These are phyloP conservation scores for Drosophila mauritiana DNA, from an alignment of 1,140 invertebrate species.

Conservation along the genomic window DNA sequence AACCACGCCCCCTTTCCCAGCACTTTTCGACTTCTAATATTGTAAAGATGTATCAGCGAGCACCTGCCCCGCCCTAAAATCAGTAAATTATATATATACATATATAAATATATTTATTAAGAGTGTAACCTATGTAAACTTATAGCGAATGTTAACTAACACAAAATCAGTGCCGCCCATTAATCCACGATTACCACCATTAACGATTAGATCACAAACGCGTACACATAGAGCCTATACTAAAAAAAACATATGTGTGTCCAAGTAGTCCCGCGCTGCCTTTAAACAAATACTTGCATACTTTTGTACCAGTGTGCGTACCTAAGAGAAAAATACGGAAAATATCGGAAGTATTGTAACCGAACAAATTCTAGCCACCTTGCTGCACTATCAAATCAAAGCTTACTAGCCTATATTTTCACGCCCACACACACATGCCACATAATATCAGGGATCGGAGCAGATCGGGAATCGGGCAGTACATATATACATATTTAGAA, in stretches of 20 bases:
- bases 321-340: slow-evolving; percentile 53
- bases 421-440: slow-evolving; percentile 5
- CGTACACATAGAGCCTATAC: slow-evolving; percentile 46
- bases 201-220: slow-evolving; percentile 67
- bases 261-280: slow-evolving; percentile 77
- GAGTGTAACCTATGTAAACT: slow-evolving; percentile 53
- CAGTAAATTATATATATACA: slow-evolving; percentile 30
- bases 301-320: slow-evolving; percentile 79
- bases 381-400: slow-evolving; percentile 55
- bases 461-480: slow-evolving; percentile 1
- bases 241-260: slow-evolving; percentile 55
- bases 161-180: slow-evolving; percentile 82
- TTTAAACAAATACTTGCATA: slow-evolving; percentile 74
- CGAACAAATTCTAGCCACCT: slow-evolving; percentile 44
- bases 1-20: not conserved
- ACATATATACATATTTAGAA: not conserved
- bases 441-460: slow-evolving; percentile 14
- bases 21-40: slow-evolving; percentile 36
- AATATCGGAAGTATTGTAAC: slow-evolving; percentile 17
- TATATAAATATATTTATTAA: slow-evolving; percentile 50
- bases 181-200: slow-evolving; percentile 83
- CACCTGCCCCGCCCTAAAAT: slow-evolving; percentile 30
- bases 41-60: slow-evolving; percentile 50
- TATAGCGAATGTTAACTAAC: slow-evolving; percentile 81
- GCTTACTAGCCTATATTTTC: slow-evolving; percentile 59